Base-by-base conservation (phyloP, 2,888 invertebrate species). In the Ethmia dodecea region DNA sequence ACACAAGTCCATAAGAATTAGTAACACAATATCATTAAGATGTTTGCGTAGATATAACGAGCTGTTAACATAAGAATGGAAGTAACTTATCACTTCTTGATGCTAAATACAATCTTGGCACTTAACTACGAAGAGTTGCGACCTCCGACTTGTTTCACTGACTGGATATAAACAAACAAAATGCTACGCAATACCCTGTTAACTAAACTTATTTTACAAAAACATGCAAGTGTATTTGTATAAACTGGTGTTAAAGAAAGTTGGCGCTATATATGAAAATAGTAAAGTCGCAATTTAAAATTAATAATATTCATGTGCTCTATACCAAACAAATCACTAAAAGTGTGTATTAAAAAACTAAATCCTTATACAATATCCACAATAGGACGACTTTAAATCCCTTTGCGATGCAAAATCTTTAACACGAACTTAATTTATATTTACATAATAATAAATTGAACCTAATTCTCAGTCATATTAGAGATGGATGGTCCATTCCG, bases 381-480 rank as follows among this genome's bases (percentile, higher is more conserved):
- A 48, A 51, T 47, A 48, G 55, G 54, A 57, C 54, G 53, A 59
- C 59, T 55, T 56, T 49, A 47, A 52, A 57, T 55, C 57, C 54
- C 56, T 45, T 50, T 55, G 49, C 31, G 50, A 60, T 56, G 51
- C 52, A 51, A 52, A n/a, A 57, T 49, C 49, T 47, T 54, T 53
- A 63, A 60, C 62, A 56, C 46, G 58, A 66, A 55, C 55, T 62
- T 56, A 61, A 64, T 52, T 59, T 68, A 59, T 75, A 76, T 80
- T 73, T 81, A 80, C 79, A 81, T 48, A 33, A 18, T 32, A 66
- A 59, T n/a, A n/a, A 69, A 75, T 79, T 80, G 75, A 80, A 83
- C 76, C 80, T 71, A 70, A 80, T 77, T 80, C 76, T 81, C 81
- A 83, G 81, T 80, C 79, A 77, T 74, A 78, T 77, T 64, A 69